phyloP scores from a whole-genome alignment of 2,888 invertebrate genomes.

The Pherbina coryleti region DNA sequence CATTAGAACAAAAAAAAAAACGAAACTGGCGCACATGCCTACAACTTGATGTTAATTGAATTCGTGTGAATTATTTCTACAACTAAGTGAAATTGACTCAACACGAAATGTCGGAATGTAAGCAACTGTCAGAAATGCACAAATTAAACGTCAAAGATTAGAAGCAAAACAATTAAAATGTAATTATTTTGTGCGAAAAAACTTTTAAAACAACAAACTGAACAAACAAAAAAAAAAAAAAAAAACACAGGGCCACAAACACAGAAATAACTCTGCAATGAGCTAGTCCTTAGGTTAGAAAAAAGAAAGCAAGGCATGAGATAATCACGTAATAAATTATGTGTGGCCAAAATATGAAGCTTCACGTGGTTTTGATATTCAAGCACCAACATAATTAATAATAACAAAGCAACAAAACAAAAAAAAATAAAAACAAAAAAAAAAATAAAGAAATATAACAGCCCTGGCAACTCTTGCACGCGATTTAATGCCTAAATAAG shows the following conservation, averaged over 20 bases:
- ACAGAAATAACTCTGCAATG: background rate
- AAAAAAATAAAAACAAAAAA: constrained; percentile 12
- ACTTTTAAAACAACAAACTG: background rate
- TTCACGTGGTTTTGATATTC: background rate
- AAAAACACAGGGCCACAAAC: background rate
- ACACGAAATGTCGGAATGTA: constrained; percentile 24
- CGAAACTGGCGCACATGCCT: background rate
- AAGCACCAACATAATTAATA: background rate
- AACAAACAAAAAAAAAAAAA: background rate
- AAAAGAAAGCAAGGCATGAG: background rate
- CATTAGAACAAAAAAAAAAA: background rate
- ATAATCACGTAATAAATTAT: constrained; percentile 8
- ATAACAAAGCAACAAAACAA: constrained; percentile 4
- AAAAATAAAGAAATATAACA: constrained; percentile 17
- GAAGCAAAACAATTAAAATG: constrained; percentile 5
- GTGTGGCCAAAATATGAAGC: constrained; percentile 14
- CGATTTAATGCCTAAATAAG: constrained; percentile 41
- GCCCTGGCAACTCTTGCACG: constrained; percentile 30
- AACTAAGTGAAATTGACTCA: constrained; percentile 4
- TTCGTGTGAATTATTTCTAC: constrained; percentile 21
- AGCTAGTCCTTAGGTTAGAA: background rate
- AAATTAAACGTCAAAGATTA: constrained; percentile 16
- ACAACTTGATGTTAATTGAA: constrained; percentile 6
- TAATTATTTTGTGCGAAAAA: background rate
- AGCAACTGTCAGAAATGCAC: constrained; percentile 17